phyloP scores from a whole-genome alignment of 2,888 invertebrate genomes.

The Drosophila quasianomalipes region DNA sequence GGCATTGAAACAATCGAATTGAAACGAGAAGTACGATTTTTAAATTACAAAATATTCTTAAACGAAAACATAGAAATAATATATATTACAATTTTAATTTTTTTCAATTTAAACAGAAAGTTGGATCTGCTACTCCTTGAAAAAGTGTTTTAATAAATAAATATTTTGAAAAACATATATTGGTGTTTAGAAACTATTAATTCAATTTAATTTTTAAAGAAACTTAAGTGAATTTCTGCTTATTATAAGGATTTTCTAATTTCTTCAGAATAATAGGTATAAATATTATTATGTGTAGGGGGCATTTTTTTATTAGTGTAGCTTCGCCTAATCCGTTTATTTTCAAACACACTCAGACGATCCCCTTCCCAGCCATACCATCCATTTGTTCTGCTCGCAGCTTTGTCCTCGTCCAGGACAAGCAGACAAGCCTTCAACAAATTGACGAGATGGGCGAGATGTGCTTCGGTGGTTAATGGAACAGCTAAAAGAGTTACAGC shows the following conservation, averaged over 20 bases:
- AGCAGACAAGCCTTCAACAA: conserved; percentile 1
- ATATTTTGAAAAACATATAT: not conserved
- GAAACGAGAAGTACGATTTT: not conserved
- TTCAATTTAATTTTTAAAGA: not conserved
- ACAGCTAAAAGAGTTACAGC: conserved; percentile 16
- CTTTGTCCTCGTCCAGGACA: not conserved
- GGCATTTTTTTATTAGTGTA: not conserved
- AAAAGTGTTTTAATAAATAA: not conserved
- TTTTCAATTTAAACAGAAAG: not conserved
- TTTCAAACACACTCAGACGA: conserved; percentile 37
- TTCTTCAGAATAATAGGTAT: not conserved
- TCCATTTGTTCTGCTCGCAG: not conserved
- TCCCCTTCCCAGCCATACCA: not conserved
- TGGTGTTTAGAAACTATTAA: too few relatives aligned
- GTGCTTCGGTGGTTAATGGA: conserved; percentile 38
- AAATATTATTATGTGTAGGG: not conserved
- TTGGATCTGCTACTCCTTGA: not conserved
- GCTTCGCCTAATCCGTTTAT: conserved; percentile 26
- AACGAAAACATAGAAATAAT: not conserved
- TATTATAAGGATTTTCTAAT: not conserved
- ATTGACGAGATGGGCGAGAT: conserved; percentile 17
- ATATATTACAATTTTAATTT: too few relatives aligned
- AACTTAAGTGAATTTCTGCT: not conserved
- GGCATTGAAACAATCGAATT: not conserved
- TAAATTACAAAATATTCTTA: not conserved